Percentiles rank a stretch among this genome's conserved stretches.
These are phyloP conservation scores for Bombus polaris DNA, from an alignment of 1,140 invertebrate genomes.

Conservation along the genomic window DNA sequence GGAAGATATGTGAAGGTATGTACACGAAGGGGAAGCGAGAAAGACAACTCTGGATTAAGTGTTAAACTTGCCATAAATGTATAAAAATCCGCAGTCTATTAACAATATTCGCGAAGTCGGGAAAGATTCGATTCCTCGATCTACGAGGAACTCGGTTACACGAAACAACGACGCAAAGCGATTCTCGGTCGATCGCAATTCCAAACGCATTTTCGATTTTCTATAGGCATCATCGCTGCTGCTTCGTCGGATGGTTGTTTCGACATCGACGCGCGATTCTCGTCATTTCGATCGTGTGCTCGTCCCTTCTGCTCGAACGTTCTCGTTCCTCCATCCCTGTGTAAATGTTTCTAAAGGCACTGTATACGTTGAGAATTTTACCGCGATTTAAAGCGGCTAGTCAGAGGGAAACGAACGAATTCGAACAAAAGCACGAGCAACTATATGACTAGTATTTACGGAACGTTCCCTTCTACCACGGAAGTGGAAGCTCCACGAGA, in stretches of 20 bases:
- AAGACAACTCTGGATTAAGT: too few relatives aligned
- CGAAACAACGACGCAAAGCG: constrained; percentile 12
- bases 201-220: not conserved
- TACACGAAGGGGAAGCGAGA: too few relatives aligned
- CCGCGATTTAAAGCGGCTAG: not conserved
- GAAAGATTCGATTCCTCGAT: constrained; percentile 27
- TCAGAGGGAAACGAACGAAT: constrained; percentile 41
- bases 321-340: constrained; percentile 21
- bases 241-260: not conserved
- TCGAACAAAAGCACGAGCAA: constrained; percentile 51
- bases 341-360: constrained; percentile 26
- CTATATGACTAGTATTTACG: constrained; percentile 60
- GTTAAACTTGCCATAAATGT: too few relatives aligned
- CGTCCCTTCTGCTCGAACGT: constrained; percentile 9
- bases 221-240: not conserved
- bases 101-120: not conserved
- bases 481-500: constrained; percentile 23
- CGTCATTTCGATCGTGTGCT: constrained; percentile 32
- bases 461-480: constrained; percentile 14
- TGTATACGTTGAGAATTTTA: not conserved
- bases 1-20: too few relatives aligned
- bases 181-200: not conserved
- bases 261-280: constrained; percentile 10
- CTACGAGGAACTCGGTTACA: constrained; percentile 36
- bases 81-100: not conserved